Conservation (phyloP, 2,113 vertebrate genomes). For the Zosterops hypoxanthus region DNA sequence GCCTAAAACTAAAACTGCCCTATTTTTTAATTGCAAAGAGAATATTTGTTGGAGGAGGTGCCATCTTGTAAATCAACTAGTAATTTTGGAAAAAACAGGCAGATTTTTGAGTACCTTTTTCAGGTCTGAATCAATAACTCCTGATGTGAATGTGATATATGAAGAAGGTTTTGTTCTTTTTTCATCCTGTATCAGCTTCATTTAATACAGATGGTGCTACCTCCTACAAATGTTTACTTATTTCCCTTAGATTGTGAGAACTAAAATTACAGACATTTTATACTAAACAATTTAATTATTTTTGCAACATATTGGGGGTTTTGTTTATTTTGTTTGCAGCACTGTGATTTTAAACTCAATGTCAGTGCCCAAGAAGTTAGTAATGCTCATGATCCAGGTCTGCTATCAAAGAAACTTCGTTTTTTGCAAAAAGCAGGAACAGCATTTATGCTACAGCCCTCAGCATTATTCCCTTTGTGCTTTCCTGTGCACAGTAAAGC, state of each 20-base stretch:
- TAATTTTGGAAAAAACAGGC: fast-evolving
- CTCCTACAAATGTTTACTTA: background rate
- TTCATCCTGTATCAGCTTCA: background rate
- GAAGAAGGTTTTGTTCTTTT: background rate
- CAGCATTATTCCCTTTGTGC: background rate
- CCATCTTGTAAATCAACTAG: background rate
- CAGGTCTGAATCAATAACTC: background rate
- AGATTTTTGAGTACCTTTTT: background rate
- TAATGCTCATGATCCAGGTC: background rate
- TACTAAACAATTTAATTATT: background rate
- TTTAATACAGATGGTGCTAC: background rate
- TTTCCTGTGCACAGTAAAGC: background rate
- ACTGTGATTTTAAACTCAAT: background rate
- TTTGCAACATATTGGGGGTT: background rate
- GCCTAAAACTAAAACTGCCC: background rate
- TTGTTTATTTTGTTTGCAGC: background rate
- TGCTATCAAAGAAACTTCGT: background rate
- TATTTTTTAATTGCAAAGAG: background rate
- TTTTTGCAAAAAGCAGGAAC: background rate
- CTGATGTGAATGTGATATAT: fast-evolving
- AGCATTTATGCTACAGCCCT: background rate
- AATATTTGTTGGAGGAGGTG: background rate
- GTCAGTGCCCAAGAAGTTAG: background rate
- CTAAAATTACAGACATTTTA: background rate
- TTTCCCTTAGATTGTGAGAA: background rate